Conservation (phyloP, 2,113 vertebrate species). For the Pedionomus torquatus region DNA sequence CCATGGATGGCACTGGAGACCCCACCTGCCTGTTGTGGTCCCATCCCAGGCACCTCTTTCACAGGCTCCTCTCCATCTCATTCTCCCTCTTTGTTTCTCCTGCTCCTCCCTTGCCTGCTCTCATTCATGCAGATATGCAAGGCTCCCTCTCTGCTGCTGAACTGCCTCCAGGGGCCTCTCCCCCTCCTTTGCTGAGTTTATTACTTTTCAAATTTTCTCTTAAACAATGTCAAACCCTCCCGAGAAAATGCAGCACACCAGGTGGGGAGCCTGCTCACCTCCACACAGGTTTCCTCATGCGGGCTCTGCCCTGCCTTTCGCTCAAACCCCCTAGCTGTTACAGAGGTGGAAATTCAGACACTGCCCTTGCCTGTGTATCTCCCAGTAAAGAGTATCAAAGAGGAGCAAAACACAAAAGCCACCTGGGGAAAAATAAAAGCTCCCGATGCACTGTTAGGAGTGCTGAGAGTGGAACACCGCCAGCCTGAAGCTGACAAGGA, state of each 20-base stretch:
- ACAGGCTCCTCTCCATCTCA: not conserved
- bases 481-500: not conserved
- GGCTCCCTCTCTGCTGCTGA: not conserved
- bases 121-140: not conserved
- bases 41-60: not conserved
- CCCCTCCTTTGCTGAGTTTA: not conserved
- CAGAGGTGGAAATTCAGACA: not conserved
- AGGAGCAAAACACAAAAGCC: not conserved
- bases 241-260: rapidly evolving
- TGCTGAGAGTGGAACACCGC: not conserved
- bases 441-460: not conserved
- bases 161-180: not conserved
- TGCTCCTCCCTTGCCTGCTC: not conserved
- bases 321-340: not conserved
- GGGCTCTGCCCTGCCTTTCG: not conserved
- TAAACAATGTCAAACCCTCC: not conserved
- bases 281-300: not conserved
- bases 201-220: not conserved
- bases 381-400: not conserved
- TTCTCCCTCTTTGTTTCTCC: not conserved
- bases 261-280: not conserved
- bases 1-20: not conserved
- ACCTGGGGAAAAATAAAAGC: not conserved
- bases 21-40: not conserved
- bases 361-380: not conserved